phyloP scores from a whole-genome alignment of 2,888 invertebrate species.

The Empis stercorea region DNA sequence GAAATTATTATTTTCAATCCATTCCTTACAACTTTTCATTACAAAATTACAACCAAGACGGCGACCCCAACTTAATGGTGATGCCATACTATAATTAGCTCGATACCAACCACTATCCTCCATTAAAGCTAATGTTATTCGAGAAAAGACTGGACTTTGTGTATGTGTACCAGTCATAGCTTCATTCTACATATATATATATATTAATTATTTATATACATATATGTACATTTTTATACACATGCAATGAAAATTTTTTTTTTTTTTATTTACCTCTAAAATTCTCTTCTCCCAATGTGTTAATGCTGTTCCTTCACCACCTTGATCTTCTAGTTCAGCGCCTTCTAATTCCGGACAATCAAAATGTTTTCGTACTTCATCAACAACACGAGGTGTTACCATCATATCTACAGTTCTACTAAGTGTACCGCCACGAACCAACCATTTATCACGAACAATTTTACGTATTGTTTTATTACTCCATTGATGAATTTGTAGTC shows the following conservation, averaged over 20 bases:
- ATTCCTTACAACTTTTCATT: slow-evolving; percentile 88
- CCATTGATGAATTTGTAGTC: slow-evolving; percentile 88
- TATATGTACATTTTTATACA: no score
- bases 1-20: slow-evolving; percentile 70
- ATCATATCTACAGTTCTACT: slow-evolving; percentile 68
- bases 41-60: slow-evolving; percentile 89
- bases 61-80: slow-evolving; percentile 80
- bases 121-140: slow-evolving; percentile 90
- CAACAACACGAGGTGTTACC: slow-evolving; percentile 80
- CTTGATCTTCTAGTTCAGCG: slow-evolving; percentile 96
- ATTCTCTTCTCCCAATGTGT: slow-evolving; percentile 99
- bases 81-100: slow-evolving; percentile 79
- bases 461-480: slow-evolving; percentile 75
- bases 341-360: slow-evolving; percentile 80
- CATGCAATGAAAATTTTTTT: no score
- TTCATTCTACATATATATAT: slow-evolving; percentile 88
- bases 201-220: no score
- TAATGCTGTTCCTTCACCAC: slow-evolving; percentile 89
- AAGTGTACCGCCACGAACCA: slow-evolving; percentile 63
- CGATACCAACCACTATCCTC: slow-evolving; percentile 97
- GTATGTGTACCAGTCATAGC: slow-evolving; percentile 99
- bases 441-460: slow-evolving; percentile 59
- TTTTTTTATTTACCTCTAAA: slow-evolving; percentile 61
- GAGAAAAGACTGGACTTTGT: slow-evolving; percentile 91
- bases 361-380: slow-evolving; percentile 78